Percentiles rank a stretch among this genome's conserved stretches.
Conservation (phyloP, 2,888 invertebrate genomes). For the Spilosoma lubricipeda region DNA sequence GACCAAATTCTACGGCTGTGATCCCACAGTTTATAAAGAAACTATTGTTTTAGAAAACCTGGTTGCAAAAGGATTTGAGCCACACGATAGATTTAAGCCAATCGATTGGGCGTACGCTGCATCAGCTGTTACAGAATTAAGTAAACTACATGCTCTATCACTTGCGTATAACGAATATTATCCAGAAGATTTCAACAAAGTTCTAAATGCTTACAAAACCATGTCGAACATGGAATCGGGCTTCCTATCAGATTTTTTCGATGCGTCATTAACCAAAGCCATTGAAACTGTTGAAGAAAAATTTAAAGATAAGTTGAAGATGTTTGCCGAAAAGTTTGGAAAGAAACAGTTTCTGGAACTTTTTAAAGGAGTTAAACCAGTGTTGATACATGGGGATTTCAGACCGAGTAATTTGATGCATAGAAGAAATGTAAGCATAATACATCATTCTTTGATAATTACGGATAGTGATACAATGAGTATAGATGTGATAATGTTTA, state of each 20-base stretch:
- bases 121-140: constrained; percentile 30
- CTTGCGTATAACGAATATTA: constrained; percentile 57
- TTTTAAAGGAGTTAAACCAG: constrained; percentile 33
- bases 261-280: not conserved
- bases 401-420: constrained; percentile 55
- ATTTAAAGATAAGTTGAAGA: constrained; percentile 47
- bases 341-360: constrained; percentile 44
- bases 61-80: constrained; percentile 39
- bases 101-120: constrained; percentile 51
- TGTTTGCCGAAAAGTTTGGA: constrained; percentile 27
- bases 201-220: not conserved
- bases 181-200: constrained; percentile 50
- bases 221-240: constrained; percentile 12
- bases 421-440: constrained; percentile 39
- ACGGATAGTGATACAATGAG: no score
- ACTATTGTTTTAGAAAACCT: constrained; percentile 35
- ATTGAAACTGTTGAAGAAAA: constrained; percentile 25
- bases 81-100: constrained; percentile 42
- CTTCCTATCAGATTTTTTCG: not conserved
- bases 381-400: constrained; percentile 53
- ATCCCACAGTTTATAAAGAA: constrained; percentile 19
- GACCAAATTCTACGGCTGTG: constrained; percentile 25
- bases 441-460: no score
- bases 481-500: no score
- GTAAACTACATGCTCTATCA: constrained; percentile 60